Conservation (phyloP, 2,113 vertebrate species). For the Pleuronectes platessa region DNA sequence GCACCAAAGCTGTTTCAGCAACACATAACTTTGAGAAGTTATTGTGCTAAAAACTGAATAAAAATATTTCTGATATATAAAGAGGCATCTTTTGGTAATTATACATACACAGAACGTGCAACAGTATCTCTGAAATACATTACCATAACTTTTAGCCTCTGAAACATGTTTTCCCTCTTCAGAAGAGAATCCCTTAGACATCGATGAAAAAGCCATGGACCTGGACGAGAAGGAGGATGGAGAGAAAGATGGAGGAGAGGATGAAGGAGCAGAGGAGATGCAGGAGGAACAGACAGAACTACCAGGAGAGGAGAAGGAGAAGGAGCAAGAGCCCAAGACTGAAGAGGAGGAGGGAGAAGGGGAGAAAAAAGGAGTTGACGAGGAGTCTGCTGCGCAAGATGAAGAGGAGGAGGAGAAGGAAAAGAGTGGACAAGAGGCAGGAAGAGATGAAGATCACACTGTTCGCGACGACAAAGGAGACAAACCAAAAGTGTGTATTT, state of each 20-base stretch:
- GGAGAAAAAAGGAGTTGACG: constrained; percentile 59
- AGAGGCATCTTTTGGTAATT: no score
- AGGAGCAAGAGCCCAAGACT: constrained; percentile 62
- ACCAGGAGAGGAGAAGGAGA: constrained; percentile 69
- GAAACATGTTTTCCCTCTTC: background rate
- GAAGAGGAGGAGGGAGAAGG: constrained; percentile 64
- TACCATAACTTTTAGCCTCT: no score
- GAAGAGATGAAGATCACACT: constrained; percentile 69
- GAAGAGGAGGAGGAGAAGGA: constrained; percentile 71
- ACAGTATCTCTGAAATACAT: no score
- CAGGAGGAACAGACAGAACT: constrained; percentile 68
- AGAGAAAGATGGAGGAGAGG: constrained; percentile 65
- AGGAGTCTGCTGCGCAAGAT: constrained; percentile 69
- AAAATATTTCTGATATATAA: no score
- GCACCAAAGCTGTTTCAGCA: no score
- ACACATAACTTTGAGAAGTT: no score
- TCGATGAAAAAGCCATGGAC: constrained; percentile 84
- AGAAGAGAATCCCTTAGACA: constrained; percentile 90
- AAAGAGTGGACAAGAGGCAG: constrained; percentile 62
- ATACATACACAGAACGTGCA: no score
- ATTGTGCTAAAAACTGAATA: no score
- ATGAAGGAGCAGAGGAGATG: constrained; percentile 46
- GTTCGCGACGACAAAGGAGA: constrained; percentile 80
- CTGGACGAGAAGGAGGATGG: constrained; percentile 77
- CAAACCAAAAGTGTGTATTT: constrained; percentile 85